Base-by-base conservation (phyloP, 2,113 vertebrate species). In the Poicephalus gulielmi region DNA sequence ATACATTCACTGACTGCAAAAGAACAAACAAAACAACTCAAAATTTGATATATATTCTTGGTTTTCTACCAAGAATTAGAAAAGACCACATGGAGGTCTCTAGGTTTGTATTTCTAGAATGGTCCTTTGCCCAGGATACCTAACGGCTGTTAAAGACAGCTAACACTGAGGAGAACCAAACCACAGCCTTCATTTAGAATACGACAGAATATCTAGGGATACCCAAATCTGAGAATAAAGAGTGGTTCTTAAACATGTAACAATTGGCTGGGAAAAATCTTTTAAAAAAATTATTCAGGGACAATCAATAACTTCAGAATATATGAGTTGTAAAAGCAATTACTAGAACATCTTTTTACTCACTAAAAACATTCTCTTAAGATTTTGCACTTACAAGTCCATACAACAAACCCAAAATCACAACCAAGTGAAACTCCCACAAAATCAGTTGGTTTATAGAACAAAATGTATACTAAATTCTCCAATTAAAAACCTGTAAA, bases 401-500 rank as follows among this genome's bases (percentile, higher is more conserved):
- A 96, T 60, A 83, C 68, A 87, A 67, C 52, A 93, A 74, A 83
- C 70, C 89, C 75, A 88, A 96, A 93, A 97, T 96, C 94, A 94
- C 37, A 92, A 16, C 86, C 85, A 95, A 92, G 90, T 78, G 93
- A 97, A 97, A 92, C 93, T 96, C 94, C 91, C 94, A 98, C 79
- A 96, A 94, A 98, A 93, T 94, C 74, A 87, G 82, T 95, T 86
- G 90, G 91, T 98, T 98, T 97, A 98, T 90, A 94, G 94, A 97
- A 97, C 94, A 98, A 97, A 97, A 98, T 96, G 80, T 96, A 97
- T 94, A 97, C 96, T 97, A 97, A 98, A 97, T 97, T 97, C 87
- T 97, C 97, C 97, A 98, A 98, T 98, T 98, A 98, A 98, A 97
- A 97, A 96, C 94, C 96, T 69, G 93, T 95, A 97, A 98, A 98